Evolutionary conservation across 2,113 vertebrate species (phyloP).

Genomic region (Trematocara variabile): DNA sequence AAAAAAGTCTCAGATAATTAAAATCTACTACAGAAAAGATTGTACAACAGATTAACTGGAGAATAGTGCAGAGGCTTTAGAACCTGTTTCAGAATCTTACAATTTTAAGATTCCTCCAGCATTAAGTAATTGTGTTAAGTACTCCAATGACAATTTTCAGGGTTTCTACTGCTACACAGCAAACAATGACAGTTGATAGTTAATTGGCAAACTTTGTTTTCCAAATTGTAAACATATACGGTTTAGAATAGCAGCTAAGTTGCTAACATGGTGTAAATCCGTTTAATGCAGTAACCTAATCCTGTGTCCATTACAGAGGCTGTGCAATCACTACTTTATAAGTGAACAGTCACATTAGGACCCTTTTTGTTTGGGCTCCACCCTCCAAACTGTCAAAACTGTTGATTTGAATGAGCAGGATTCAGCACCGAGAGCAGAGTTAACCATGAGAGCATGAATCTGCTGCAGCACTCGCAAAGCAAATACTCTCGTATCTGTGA

Average conservation of each 20-base stretch:
- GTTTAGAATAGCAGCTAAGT: not conserved
- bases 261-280: not conserved
- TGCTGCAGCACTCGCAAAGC: not conserved
- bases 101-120: not conserved
- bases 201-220: not conserved
- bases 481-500: not conserved
- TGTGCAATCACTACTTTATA: not conserved
- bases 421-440: not conserved
- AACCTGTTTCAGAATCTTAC: not conserved
- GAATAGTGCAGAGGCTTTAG: not conserved
- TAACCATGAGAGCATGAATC: not conserved
- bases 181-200: not conserved
- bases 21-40: not conserved
- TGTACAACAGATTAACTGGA: not conserved
- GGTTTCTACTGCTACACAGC: not conserved
- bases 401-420: not conserved
- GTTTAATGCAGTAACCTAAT: not conserved
- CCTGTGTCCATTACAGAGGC: not conserved
- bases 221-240: not conserved
- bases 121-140: not conserved
- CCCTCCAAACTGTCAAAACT: not conserved
- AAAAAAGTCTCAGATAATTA: not conserved
- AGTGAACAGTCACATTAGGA: not conserved
- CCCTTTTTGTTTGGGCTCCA: not conserved
- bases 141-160: not conserved